A percentile compares a stretch with the other conserved stretches of the same genome.
Evolutionary conservation across 2,797 vertebrate species (phyloP).

Genomic region (Chelonia mydas): DNA sequence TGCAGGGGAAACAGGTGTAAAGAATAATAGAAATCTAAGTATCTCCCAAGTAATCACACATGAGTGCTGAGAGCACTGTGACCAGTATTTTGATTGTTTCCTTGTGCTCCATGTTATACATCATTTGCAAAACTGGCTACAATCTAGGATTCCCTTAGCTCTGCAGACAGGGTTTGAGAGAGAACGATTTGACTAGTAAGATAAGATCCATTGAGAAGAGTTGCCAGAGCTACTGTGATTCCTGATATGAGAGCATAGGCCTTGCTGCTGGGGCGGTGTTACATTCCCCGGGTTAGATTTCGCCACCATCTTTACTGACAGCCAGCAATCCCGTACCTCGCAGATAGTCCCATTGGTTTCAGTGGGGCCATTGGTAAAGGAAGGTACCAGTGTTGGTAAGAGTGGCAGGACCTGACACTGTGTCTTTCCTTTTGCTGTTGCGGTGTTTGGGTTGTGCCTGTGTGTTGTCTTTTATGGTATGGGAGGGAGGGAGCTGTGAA

Average conservation of each 20-base stretch:
- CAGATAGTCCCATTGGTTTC: not conserved
- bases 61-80: not conserved
- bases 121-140: not conserved
- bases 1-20: not conserved
- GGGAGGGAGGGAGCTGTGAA: not conserved
- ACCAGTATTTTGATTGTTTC: not conserved
- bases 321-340: rapidly evolving
- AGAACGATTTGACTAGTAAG: not conserved
- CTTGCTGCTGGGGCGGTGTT: not conserved
- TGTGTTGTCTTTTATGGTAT: rapidly evolving
- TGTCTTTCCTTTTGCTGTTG: constrained; percentile 10
- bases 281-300: not conserved
- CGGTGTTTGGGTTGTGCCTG: not conserved
- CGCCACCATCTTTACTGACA: not conserved
- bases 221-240: not conserved
- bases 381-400: constrained; percentile 20
- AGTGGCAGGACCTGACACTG: not conserved
- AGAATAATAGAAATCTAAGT: not conserved
- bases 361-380: not conserved
- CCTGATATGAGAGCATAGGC: not conserved
- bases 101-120: not conserved
- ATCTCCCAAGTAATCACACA: not conserved
- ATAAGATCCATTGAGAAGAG: not conserved
- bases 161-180: not conserved
- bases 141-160: not conserved